Evolutionary conservation across 2,797 vertebrate genomes (phyloP), one percentile per base, ranked within the genome.

Genomic region (Setipinna tenuifilis): DNA sequence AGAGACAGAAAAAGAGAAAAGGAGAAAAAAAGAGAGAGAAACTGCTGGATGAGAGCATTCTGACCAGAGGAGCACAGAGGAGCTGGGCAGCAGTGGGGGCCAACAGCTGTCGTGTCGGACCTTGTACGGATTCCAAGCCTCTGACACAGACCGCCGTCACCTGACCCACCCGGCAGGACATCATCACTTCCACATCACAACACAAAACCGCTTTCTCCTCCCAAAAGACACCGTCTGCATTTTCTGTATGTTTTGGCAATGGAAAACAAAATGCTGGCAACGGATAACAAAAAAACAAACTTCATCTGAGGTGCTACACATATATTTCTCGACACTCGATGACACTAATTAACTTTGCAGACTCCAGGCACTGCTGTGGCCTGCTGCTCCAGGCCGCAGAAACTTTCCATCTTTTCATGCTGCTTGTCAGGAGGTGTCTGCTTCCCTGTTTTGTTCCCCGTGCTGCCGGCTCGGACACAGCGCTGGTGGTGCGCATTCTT

Each of bases 261-360:
- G 50, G 50, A 54, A 54, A 54, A 54, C 50, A 54, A 3, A 54
- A 54, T 78, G 31, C 19, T 78, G 35, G 58, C 58, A 21, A 21
- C 21, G 58, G 58, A 14, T 10, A 54, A 54, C 14, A 10, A 54
- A 59, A 59, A 59, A n/a, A 19, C 17, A 59, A 59, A 19, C 58
- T 21, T 59, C 19, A n/a, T 59, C 58, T 54, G 50, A 59, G 17
- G 71, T 41, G 65, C 65, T 16, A 28, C 71, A 78, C 35, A 78
- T 78, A n/a, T 75, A 6, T 59, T 21, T 78, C 71, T 78, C 17
- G 31, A 78, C 31, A 78, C 71, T 78, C 35, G 35, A 78, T 44
- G 71, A 78, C 71, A 44, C 71, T 78, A 78, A 78, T 78, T 19
- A 78, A 21, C 71, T 78, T 21, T 41, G 35, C 71, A 78, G 71